Base-by-base conservation (phyloP, 2,888 invertebrate species). In the Aethes cnicana region DNA sequence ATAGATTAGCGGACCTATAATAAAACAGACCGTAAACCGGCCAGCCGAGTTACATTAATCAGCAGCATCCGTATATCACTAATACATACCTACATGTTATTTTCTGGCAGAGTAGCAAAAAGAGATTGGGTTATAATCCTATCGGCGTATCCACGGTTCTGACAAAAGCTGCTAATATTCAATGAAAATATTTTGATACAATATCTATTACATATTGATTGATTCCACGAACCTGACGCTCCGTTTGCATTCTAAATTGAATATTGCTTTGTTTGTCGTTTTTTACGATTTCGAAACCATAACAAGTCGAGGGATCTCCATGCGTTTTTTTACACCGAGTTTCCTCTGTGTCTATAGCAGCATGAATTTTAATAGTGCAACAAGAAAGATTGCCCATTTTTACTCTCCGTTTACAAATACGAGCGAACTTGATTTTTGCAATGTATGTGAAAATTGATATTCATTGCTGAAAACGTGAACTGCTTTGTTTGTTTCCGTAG, bases 51-150 rank as follows among this genome's bases (percentile, higher is more conserved):
- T 36, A 32, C 44, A 49, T 54, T 42, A 46, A 54, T 49, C 54
- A 54, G 46, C 35, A 32, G 25, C 23, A 18, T 26, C 36, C 30
- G 50, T 52, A 52, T 44, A 44, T 50, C 32, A 50, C 37, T 44
- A 44, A 52, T 44, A 44, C 50, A 52, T 44, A 44, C 50, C 32
- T 39, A 52, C 44, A 52, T 52, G 72, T 75, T 76, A 71, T 74
- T 68, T 74, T 75, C 69, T 72, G 74, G 72, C 68, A 70, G 63
- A 67, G 68, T 68, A 74, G 75, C 78, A 75, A 77, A 77, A 80
- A 75, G 73, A 77, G 75, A 77, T 79, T 76, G 70, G 66, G 68
- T 68, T 74, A 74, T 78, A 79, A 80, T 80, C 76, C 77, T 69
- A 63, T 63, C 64, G 62, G 66, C 74, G 72, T 77, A 74, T 78